phyloP scores from a whole-genome alignment of 2,888 invertebrate genomes.

The Ophonus ardosiacus region DNA sequence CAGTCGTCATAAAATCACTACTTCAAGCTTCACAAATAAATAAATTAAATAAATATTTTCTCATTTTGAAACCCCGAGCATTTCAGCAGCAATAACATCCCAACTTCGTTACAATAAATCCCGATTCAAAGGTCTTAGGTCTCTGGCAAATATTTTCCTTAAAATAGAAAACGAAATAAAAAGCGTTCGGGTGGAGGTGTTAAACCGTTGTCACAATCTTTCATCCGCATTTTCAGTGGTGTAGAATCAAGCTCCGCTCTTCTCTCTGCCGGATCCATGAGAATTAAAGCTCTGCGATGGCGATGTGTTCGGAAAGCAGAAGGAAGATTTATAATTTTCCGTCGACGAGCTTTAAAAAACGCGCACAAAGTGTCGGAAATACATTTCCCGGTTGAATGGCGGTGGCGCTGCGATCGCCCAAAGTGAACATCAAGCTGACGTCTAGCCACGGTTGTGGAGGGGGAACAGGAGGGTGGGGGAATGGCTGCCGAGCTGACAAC shows the following conservation, averaged over 20 bases:
- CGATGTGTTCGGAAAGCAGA: conserved; percentile 56
- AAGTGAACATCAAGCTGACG: conserved; percentile 56
- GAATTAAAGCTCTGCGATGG: conserved; percentile 36
- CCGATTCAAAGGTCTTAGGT: not conserved
- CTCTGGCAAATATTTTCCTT: not conserved
- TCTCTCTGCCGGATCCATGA: conserved; percentile 24
- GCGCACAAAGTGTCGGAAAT: conserved; percentile 60
- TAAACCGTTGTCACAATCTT: conserved; percentile 27
- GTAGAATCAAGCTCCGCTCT: not conserved
- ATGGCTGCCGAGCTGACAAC: conserved; percentile 21
- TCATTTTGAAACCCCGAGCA: not conserved
- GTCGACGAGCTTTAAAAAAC: conserved; percentile 55
- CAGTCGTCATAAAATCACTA: no score
- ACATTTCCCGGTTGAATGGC: conserved; percentile 58
- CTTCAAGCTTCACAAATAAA: no score
- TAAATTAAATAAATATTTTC: not conserved
- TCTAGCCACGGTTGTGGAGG: not conserved
- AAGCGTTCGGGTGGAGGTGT: not conserved
- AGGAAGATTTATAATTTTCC: conserved; percentile 58
- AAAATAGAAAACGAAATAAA: not conserved
- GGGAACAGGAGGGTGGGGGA: not conserved
- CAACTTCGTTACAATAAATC: not conserved
- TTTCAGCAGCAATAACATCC: not conserved
- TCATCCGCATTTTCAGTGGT: conserved; percentile 13
- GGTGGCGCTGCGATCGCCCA: conserved; percentile 35